These are phyloP conservation scores for Erebia epiphron DNA, from an alignment of 2,888 invertebrate genomes.

Conservation along the genomic window DNA sequence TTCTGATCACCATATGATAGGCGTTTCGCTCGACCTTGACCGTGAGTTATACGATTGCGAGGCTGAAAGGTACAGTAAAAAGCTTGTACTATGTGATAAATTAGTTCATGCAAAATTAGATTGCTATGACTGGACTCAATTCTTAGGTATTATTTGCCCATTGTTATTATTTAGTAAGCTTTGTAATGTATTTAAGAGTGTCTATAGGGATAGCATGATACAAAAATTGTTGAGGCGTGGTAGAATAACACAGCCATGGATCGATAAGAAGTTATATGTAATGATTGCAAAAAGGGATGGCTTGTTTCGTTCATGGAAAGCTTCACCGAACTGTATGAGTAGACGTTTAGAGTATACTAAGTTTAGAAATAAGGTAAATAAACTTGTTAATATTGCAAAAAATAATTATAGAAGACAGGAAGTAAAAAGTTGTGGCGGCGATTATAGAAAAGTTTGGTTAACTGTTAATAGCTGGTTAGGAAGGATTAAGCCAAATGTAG, in stretches of 20 bases:
- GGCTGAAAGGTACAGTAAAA: background rate
- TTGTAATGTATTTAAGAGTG: no score
- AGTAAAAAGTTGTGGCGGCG: slow-evolving; percentile 14
- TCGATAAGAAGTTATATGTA: no score
- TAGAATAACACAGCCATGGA: no score
- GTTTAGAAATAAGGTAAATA: no score
- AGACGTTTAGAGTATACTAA: no score
- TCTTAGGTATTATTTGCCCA: background rate
- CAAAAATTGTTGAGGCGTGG: no score
- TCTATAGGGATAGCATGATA: background rate
- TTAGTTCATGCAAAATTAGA: background rate
- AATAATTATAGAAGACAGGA: slow-evolving; percentile 11
- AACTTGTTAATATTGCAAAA: background rate
- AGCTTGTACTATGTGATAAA: background rate
- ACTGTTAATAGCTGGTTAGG: slow-evolving; percentile 8
- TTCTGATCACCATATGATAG: background rate
- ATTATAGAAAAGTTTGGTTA: slow-evolving; percentile 16
- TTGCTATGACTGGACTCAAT: background rate
- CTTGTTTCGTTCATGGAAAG: no score
- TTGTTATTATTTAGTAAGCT: no score
- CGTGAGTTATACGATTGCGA: background rate
- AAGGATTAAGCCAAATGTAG: background rate
- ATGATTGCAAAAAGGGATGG: no score
- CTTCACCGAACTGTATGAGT: background rate
- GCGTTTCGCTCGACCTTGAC: background rate